These are phyloP conservation scores for Cichladusa arquata DNA, from an alignment of 2,113 vertebrate species.

Conservation along the genomic window DNA sequence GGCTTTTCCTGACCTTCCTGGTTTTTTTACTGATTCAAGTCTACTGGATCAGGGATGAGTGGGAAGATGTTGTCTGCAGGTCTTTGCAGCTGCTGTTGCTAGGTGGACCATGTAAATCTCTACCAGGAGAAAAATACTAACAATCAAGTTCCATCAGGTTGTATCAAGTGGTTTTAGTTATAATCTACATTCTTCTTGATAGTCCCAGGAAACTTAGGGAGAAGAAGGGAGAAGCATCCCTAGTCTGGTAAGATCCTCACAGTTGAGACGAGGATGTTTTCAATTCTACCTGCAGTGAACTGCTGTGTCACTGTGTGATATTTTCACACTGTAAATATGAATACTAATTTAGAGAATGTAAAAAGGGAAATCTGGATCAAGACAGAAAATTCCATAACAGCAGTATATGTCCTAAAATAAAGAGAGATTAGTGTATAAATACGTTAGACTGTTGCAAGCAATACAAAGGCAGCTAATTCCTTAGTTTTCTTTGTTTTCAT, in stretches of 20 bases:
- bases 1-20: constrained; percentile 6
- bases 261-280: background rate
- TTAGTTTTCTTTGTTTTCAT: background rate
- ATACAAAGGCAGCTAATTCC: background rate
- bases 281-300: background rate
- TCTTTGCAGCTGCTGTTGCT: background rate
- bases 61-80: background rate
- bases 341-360: background rate
- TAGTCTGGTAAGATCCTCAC: background rate
- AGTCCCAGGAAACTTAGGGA: background rate
- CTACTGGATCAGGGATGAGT: background rate
- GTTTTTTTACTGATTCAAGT: background rate
- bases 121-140: background rate
- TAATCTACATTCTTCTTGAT: background rate
- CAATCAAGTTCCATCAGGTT: background rate
- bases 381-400: background rate
- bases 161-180: background rate
- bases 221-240: accelerated
- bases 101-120: background rate
- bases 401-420: background rate
- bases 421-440: background rate
- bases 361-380: background rate
- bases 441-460: background rate
- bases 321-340: background rate
- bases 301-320: background rate